Percentiles rank a stretch among this genome's conserved stretches.
These are phyloP conservation scores for Leptinotarsa rubiginosa DNA, from an alignment of 2,888 invertebrate species.

Conservation along the genomic window DNA sequence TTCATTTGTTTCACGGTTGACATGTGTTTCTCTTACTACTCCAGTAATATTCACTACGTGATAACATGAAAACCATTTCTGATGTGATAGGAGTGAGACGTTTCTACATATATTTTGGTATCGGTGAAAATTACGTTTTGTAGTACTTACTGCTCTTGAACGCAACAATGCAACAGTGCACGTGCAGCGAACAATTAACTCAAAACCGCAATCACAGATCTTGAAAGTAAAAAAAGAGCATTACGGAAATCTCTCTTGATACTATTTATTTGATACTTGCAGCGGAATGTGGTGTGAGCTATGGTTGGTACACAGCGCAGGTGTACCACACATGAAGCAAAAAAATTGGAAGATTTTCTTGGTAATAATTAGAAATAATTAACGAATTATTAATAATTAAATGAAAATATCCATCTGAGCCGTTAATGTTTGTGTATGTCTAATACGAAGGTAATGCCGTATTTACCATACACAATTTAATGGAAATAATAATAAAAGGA, in stretches of 20 bases:
- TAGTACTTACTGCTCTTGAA: not conserved
- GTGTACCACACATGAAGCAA: constrained; percentile 43
- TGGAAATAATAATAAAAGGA: constrained; percentile 3
- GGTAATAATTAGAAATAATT: constrained; percentile 49
- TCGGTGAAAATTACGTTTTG: not conserved
- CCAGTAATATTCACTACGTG: constrained; percentile 17
- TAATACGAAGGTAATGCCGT: constrained; percentile 25
- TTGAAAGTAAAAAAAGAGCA: not conserved
- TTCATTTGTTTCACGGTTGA: not conserved
- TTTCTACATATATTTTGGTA: not conserved
- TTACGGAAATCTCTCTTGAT: constrained; percentile 20
- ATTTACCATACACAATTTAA: not conserved
- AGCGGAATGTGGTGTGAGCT: constrained; percentile 36
- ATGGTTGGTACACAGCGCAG: constrained; percentile 36
- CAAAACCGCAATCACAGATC: constrained; percentile 2
- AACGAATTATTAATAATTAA: constrained; percentile 38
- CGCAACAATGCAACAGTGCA: constrained; percentile 5
- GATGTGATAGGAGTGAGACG: not conserved
- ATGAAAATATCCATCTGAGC: constrained; percentile 29
- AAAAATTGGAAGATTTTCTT: constrained; percentile 31
- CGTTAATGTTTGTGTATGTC: constrained; percentile 33
- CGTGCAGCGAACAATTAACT: constrained; percentile 17
- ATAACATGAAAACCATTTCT: constrained; percentile 3
- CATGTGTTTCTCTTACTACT: constrained; percentile 2
- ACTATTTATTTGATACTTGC: constrained; percentile 15